These are phyloP conservation scores for Pteria penguin DNA, from an alignment of 2,888 invertebrate genomes.

Conservation along the genomic window DNA sequence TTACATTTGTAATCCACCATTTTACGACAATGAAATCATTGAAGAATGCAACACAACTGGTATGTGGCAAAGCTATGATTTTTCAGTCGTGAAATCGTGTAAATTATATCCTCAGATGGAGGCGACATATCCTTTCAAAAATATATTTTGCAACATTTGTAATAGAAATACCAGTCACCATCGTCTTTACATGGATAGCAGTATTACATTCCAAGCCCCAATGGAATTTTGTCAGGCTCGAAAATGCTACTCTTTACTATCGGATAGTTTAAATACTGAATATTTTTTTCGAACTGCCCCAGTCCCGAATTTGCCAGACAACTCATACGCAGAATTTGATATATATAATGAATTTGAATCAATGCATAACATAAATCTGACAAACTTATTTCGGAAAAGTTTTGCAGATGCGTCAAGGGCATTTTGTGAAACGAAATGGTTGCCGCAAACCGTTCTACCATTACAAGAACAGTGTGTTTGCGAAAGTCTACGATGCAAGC, in stretches of 20 bases:
- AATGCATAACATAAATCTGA: not conserved
- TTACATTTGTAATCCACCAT: slow-evolving; percentile 18
- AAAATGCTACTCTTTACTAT: too few relatives aligned
- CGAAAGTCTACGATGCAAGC: not conserved
- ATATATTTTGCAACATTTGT: slow-evolving; percentile 20
- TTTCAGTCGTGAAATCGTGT: not conserved
- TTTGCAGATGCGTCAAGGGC: not conserved
- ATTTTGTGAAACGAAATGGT: not conserved
- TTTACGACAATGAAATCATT: not conserved
- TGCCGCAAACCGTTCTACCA: not conserved
- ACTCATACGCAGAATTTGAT: too few relatives aligned
- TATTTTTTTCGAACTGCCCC: too few relatives aligned
- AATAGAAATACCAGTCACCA: not conserved
- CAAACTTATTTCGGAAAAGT: not conserved
- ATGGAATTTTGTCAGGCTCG: too few relatives aligned
- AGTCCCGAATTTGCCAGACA: too few relatives aligned
- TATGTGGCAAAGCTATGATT: not conserved
- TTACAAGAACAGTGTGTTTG: too few relatives aligned
- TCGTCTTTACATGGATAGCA: not conserved
- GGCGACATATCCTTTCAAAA: slow-evolving; percentile 4
- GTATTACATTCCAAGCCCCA: too few relatives aligned
- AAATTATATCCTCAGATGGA: not conserved
- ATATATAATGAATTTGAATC: not conserved
- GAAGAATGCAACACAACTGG: slow-evolving; percentile 1
- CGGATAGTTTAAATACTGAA: too few relatives aligned